Evolutionary conservation across 2,113 vertebrate genomes (phyloP).

Genomic region (Triplophysa tibetana): DNA sequence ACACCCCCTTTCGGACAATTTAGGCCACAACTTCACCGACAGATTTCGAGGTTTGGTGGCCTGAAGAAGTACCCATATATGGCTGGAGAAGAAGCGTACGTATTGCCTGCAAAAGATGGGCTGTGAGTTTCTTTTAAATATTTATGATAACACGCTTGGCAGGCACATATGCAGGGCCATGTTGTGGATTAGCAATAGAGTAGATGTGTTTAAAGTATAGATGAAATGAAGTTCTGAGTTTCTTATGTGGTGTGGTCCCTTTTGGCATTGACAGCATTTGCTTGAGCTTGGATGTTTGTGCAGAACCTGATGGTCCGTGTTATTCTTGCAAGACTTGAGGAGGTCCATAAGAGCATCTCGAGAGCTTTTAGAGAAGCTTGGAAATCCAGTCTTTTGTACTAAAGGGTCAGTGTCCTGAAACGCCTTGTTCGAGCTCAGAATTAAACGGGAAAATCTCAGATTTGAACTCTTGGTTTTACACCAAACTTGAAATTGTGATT

Average conservation of each 20-base stretch:
- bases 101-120: constrained; percentile 19
- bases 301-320: neutral
- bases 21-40: neutral
- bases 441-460: too few species aligned
- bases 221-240: too few species aligned
- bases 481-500: neutral
- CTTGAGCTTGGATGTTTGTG: neutral
- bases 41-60: neutral
- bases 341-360: neutral
- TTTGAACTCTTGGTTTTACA: too few species aligned
- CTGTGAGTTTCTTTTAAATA: constrained; percentile 14
- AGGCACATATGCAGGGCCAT: too few species aligned
- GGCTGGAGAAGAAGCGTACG: neutral
- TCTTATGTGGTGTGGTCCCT: neutral
- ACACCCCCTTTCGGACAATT: neutral
- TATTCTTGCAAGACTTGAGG: neutral
- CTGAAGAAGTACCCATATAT: constrained; percentile 9
- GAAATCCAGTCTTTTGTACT: neutral
- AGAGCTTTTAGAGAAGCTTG: neutral
- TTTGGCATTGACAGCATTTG: neutral
- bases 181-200: too few species aligned
- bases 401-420: too few species aligned
- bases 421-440: too few species aligned
- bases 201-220: too few species aligned
- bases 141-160: neutral